Evolutionary conservation across 2,113 vertebrate species (phyloP).

Genomic region (Silurus asotus): DNA sequence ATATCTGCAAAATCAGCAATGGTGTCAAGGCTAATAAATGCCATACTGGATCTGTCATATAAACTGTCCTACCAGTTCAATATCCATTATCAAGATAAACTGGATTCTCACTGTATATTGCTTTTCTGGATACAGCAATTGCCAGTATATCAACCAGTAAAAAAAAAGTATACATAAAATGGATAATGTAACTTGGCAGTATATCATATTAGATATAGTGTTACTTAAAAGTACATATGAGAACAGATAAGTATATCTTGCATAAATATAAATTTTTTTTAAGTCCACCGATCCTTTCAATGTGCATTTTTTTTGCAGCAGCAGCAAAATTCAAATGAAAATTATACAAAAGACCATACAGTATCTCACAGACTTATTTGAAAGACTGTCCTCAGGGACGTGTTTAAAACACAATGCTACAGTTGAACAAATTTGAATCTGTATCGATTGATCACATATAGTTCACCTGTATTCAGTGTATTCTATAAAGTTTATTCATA

Average conservation of each 20-base stretch:
- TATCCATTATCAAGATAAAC: not conserved
- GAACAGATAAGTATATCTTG: too few relatives aligned
- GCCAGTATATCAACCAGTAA: not conserved
- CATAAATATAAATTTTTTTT: not conserved
- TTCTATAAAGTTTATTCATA: not conserved
- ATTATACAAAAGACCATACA: too few relatives aligned
- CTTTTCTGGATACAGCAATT: not conserved
- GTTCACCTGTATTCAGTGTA: not conserved
- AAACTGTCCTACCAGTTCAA: not conserved
- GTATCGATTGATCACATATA: not conserved
- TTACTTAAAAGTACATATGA: too few relatives aligned
- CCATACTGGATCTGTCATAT: not conserved
- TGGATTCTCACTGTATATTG: not conserved
- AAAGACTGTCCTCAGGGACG: too few relatives aligned
- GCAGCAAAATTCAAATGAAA: too few relatives aligned
- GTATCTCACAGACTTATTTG: too few relatives aligned
- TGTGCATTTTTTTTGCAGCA: too few relatives aligned
- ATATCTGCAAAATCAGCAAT: conserved; percentile 3
- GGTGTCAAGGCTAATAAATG: not conserved
- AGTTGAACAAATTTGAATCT: not conserved
- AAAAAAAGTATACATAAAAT: not conserved
- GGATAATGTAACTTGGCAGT: too few relatives aligned
- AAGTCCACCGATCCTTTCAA: not conserved
- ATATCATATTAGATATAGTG: too few relatives aligned
- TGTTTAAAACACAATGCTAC: not conserved